Conservation (phyloP, 2,888 invertebrate species). For the Caenorhabditis becei region DNA sequence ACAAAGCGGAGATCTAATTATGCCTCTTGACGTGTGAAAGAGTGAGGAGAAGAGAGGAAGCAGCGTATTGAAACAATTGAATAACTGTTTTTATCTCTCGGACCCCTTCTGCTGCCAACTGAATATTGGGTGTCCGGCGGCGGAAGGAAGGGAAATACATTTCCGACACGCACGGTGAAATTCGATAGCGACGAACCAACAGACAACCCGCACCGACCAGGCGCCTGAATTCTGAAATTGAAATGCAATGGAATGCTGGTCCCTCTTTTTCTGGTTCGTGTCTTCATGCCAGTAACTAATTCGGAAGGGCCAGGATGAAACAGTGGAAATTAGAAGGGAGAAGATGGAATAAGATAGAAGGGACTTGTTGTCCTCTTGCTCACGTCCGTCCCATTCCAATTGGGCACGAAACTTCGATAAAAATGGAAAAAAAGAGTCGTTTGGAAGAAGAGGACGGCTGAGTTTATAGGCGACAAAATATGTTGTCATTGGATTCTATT, state of each 20-base stretch:
- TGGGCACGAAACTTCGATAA: conserved; percentile 25
- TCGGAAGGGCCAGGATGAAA: conserved; percentile 13
- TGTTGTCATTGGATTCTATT: conserved; percentile 37
- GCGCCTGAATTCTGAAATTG: conserved; percentile 46
- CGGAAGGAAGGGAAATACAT: conserved; percentile 54
- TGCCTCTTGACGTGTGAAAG: conserved; percentile 57
- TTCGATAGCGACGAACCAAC: conserved; percentile 35
- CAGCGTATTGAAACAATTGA: background rate
- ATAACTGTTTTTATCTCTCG: conserved; percentile 32
- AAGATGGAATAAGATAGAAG: conserved; percentile 23
- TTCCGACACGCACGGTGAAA: conserved; percentile 58
- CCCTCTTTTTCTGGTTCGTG: background rate
- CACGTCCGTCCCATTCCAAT: background rate
- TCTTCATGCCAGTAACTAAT: conserved; percentile 8
- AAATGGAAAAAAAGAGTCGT: conserved; percentile 23
- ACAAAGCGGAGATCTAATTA: conserved; percentile 57
- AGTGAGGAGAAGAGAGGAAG: conserved; percentile 25
- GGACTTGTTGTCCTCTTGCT: conserved; percentile 7
- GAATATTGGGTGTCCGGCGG: conserved; percentile 17
- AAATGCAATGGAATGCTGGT: conserved; percentile 17
- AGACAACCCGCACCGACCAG: background rate
- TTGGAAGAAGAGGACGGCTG: conserved; percentile 20
- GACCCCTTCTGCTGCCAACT: background rate
- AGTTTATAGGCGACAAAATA: background rate
- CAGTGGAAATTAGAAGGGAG: conserved; percentile 31